Evolutionary conservation across 1,140 invertebrate species (phyloP), one percentile per base, ranked within the genome.

Genomic region (Lordiphosa mommai): DNA sequence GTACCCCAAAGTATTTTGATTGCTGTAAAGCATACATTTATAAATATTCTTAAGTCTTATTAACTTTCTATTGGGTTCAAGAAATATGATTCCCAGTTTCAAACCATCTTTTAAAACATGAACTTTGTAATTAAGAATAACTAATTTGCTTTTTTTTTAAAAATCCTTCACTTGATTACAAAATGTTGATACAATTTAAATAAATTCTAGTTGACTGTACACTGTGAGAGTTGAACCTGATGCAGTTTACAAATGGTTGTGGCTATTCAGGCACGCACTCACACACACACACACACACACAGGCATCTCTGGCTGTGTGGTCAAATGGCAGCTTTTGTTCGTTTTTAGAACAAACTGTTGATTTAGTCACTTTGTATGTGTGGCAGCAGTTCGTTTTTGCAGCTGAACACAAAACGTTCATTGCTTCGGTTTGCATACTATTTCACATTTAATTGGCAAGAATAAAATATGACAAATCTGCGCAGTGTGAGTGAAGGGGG

Each of bases 321-420:
- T 13, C 14, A 8, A 20, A 23, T 23, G 20, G 20, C 20, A n/a
- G 16, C n/a, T 40, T 16, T 40, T 9, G 13, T n/a, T 9, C 14
- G 8, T 14, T 17, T 48, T 29, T 16, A 14, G 8, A 33, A 46
- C 46, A 66, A 67, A 58, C 55, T 43, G 60, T 60, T 70, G 72
- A 74, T 76, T 76, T 72, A 60, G 44, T 32, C 65, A 55, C 49
- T 72, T 68, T 17, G 49, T 33, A 16, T 10, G 49, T 33, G 13
- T 10, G 14, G 38, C 36, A 47, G 16, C 32, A 16, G 30, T 51
- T 27, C 33, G 27, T 2, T 44, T 46, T 27, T 23, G 27, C 27
- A 13, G 30, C 8, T 32, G 30, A 6, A 23, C 20, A 23, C 20
- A 23, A 23, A 23, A 23, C 20, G 5, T 23, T 6, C 46, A 20